Conservation (phyloP, 2,888 invertebrate genomes). For the Stenodema calcarata region DNA sequence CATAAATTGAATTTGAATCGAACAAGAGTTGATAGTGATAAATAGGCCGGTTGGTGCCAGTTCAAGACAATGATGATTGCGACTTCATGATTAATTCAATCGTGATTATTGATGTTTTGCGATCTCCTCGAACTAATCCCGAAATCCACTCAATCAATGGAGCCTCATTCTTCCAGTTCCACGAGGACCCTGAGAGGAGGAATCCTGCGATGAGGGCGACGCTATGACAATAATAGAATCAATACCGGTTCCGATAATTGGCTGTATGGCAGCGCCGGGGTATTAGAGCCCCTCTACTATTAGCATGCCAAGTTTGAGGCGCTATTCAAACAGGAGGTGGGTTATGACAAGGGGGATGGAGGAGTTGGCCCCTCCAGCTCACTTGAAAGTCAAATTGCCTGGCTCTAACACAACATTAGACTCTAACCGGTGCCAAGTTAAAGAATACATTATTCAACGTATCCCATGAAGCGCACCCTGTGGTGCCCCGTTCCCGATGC, state of each 20-base stretch:
- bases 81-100: too few relatives aligned
- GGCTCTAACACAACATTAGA: conserved; percentile 51
- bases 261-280: conserved; percentile 20
- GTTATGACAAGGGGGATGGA: not conserved
- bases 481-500: not conserved
- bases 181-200: not conserved
- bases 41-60: too few relatives aligned
- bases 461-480: conserved; percentile 6
- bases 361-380: not conserved
- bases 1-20: too few relatives aligned
- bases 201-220: not conserved
- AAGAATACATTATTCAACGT: conserved; percentile 51
- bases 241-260: conserved; percentile 41
- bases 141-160: too few relatives aligned
- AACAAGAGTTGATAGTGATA: too few relatives aligned
- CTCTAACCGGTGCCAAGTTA: conserved; percentile 50
- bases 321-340: conserved; percentile 43
- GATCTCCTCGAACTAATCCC: too few relatives aligned
- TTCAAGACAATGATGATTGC: too few relatives aligned
- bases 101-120: too few relatives aligned
- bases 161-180: too few relatives aligned
- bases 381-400: conserved; percentile 51
- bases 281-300: conserved; percentile 42
- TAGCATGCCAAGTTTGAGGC: conserved; percentile 51
- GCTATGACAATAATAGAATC: conserved; percentile 37